Percentiles rank a stretch among this genome's conserved stretches.
phyloP scores from a whole-genome alignment of 2,797 vertebrate species.

The Masticophis lateralis region DNA sequence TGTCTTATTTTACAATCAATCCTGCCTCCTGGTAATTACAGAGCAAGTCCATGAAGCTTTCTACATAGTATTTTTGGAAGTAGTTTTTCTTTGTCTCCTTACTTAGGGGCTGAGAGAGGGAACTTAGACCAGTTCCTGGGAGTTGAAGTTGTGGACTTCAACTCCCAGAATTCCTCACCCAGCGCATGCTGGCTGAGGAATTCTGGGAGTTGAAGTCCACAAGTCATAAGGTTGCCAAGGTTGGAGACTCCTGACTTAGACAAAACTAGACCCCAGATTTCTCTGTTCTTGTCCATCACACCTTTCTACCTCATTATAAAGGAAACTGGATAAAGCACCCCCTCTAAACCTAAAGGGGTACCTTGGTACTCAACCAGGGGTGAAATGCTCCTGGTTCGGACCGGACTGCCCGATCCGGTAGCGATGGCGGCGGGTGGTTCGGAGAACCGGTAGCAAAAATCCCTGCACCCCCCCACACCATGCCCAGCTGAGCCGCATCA shows the following conservation, averaged over 20 bases:
- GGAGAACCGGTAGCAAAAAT: too few relatives aligned
- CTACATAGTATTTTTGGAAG: neutral
- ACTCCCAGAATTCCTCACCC: too few relatives aligned
- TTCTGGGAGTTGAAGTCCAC: too few relatives aligned
- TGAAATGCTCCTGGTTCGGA: too few relatives aligned
- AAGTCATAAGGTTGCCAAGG: too few relatives aligned
- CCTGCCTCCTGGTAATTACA: neutral
- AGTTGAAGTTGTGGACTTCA: too few relatives aligned
- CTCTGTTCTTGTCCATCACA: neutral
- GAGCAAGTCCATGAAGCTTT: neutral
- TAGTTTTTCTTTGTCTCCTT: neutral
- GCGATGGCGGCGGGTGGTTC: too few relatives aligned
- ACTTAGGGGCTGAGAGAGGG: neutral
- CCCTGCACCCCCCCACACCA: too few relatives aligned
- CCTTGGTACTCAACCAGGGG: too few relatives aligned
- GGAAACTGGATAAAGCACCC: neutral
- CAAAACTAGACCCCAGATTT: neutral
- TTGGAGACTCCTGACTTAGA: neutral
- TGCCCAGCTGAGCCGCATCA: too few relatives aligned
- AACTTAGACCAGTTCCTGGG: neutral
- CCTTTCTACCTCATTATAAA: neutral
- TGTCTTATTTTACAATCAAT: neutral
- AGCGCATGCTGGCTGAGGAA: too few relatives aligned
- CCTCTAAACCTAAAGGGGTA: neutral
- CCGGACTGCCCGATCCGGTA: too few relatives aligned